Base-by-base conservation (phyloP, 2,797 vertebrate species). In the Tokudaia tokunoshimensis region DNA sequence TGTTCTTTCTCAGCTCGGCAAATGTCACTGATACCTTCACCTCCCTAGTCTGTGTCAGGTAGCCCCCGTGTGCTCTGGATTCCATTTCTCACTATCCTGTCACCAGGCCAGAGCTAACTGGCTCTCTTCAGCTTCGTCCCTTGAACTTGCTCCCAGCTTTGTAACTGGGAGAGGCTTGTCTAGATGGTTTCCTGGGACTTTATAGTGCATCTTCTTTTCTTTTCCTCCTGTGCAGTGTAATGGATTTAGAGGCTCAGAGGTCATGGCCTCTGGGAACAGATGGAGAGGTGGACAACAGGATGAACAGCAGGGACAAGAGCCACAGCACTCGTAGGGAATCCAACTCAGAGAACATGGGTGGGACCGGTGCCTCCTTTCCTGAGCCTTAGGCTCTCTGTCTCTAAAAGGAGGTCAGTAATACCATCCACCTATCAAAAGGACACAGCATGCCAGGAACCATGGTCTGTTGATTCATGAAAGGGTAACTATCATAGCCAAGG, bases 121-220 rank as follows among this genome's bases (percentile, higher is more conserved):
- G 47, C 47, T 88, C 13, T 91, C 91, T 74, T 74, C 41, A 26
- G 61, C 76, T 96, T 65, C 1, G 44, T 75, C 65, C 70, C 63
- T 82, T 70, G 8, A 92, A 87, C 34, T 93, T 86, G 78, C 76
- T 94, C 29, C 84, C 70, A 93, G 57, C 57, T 96, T 70, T 95
- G 59, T 55, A 63, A 81, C 74, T 74, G 44, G 47, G 63, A 44
- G 9, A 47, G 57, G 6, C 67, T 4, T 4, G 3, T 75, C 59
- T 50, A 55, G 29, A 44, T 61, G 50, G 72, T 65, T 96, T 72
- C 75, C 76, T 67, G 61, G 47, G 74, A 92, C 67, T 74, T 94
- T 47, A 82, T 37, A 63, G 9, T n/a, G 29, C 2, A 1, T 44
- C 41, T 82, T 81, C 37, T 14, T 61, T 6, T 20, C 61, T 94